Conservation (phyloP, 2,113 vertebrate species). For the Hyaena hyaena region DNA sequence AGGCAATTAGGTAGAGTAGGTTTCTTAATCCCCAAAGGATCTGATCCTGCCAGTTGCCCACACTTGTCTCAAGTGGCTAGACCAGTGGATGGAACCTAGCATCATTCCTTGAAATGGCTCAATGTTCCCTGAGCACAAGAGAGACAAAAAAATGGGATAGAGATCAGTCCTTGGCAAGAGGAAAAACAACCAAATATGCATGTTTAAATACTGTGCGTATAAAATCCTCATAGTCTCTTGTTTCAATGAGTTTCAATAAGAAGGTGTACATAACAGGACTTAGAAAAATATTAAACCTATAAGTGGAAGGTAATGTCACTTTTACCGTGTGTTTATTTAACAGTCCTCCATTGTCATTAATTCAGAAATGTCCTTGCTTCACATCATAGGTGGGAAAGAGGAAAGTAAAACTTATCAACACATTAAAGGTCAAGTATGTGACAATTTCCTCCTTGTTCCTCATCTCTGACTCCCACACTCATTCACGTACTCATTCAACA, state of each 20-base stretch:
- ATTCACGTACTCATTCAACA: background rate
- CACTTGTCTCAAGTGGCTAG: background rate
- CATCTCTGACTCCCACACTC: background rate
- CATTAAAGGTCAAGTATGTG: background rate
- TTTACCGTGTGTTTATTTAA: background rate
- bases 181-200: background rate
- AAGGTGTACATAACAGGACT: background rate
- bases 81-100: background rate
- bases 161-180: background rate
- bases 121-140: background rate
- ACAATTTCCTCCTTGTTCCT: background rate
- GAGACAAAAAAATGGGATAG: background rate
- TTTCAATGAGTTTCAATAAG: background rate
- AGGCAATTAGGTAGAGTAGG: background rate
- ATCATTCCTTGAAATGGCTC: background rate
- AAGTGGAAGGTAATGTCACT: background rate
- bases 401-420: background rate
- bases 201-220: background rate
- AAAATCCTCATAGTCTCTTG: background rate
- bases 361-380: background rate
- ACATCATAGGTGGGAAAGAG: background rate
- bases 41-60: background rate
- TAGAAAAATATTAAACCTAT: background rate
- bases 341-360: background rate
- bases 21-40: slow-evolving; percentile 47